Base-by-base conservation (phyloP, 2,113 vertebrate genomes). In the Arothron firmamentum region DNA sequence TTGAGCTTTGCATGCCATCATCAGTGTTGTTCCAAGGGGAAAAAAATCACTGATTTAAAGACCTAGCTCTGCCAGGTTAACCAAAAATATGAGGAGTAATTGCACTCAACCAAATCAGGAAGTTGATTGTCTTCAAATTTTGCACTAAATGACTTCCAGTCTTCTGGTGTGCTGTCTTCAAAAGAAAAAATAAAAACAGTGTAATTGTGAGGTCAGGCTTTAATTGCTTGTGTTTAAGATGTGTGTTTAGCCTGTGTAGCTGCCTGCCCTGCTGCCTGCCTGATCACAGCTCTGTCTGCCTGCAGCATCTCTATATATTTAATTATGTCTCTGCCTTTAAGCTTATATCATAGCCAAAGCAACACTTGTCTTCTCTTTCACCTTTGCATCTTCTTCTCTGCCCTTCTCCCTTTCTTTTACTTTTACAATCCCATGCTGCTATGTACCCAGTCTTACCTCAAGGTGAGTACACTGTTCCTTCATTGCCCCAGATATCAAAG, bases 341-440 rank as follows among this genome's bases (percentile, higher is more conserved):
- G 75, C 64, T 62, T 62, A 62, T 18, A 50, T 80, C 74, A 81
- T 81, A 88, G 74, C 73, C 75, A 51, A 59, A 47, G 79, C 72
- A 87, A 60, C 75, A 88, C 84, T 82, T 89, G 82, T 93, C 61
- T 67, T 45, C 64, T 67, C 71, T 48, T 65, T 48, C 54, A 66
- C 70, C 45, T 61, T 67, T 63, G 41, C 59, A 55, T 56, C 51
- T 13, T 1, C 45, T 4, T 45, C 34, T 38, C 34, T 38, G 34
- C 34, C 34, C 63, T 73, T 72, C 72, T 80, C 65, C 79, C 73
- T 74, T 65, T 51, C 41, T 72, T 70, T 19, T 67, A 70, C 77
- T 78, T 74, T 79, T 77, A 73, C 74, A 72, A 78, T 66, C 75
- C 75, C 34, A 38, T 12, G 34, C 34, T 38, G 34, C 34, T 38